phyloP scores from a whole-genome alignment of 2,797 vertebrate genomes.

The Acanthurus leucopareius region DNA sequence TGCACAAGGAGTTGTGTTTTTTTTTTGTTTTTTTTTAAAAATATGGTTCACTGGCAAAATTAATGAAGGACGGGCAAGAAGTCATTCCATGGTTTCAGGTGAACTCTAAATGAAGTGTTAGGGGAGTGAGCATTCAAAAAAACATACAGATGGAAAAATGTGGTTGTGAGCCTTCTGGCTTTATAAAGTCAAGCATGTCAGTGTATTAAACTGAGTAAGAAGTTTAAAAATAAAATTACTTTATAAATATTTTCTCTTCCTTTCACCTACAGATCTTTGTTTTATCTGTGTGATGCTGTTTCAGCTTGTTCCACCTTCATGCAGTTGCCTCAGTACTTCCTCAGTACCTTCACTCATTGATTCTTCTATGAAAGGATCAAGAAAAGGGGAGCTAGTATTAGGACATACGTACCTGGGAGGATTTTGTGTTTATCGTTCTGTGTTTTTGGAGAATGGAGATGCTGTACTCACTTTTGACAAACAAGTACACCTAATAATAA shows the following conservation, averaged over 20 bases:
- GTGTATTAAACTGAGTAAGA: slow-evolving; percentile 47
- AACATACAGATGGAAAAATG: slow-evolving; percentile 28
- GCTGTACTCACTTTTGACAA: slow-evolving; percentile 40
- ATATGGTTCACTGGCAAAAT: neutral
- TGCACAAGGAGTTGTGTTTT: slow-evolving; percentile 16
- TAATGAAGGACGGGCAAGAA: slow-evolving; percentile 56
- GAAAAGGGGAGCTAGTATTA: slow-evolving; percentile 24
- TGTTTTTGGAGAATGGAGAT: slow-evolving; percentile 27
- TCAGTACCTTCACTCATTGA: neutral
- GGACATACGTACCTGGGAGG: neutral
- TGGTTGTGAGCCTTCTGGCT: slow-evolving; percentile 28
- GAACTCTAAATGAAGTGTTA: slow-evolving; percentile 28
- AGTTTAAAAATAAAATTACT: slow-evolving; percentile 52
- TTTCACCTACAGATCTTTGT: slow-evolving; percentile 36
- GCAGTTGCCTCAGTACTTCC: slow-evolving; percentile 7
- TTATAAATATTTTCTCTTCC: slow-evolving; percentile 66
- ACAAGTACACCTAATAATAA: slow-evolving; percentile 15
- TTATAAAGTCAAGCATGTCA: slow-evolving; percentile 45
- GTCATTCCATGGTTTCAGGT: slow-evolving; percentile 17
- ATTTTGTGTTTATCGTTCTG: slow-evolving; percentile 26
- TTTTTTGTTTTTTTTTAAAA: slow-evolving; percentile 15
- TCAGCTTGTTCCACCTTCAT: slow-evolving; percentile 35
- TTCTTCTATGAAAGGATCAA: slow-evolving; percentile 7
- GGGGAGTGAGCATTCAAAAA: slow-evolving; percentile 1
- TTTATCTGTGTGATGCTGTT: slow-evolving; percentile 39